Base-by-base conservation (phyloP, 2,888 invertebrate species). In the Ophioninae sp. region DNA sequence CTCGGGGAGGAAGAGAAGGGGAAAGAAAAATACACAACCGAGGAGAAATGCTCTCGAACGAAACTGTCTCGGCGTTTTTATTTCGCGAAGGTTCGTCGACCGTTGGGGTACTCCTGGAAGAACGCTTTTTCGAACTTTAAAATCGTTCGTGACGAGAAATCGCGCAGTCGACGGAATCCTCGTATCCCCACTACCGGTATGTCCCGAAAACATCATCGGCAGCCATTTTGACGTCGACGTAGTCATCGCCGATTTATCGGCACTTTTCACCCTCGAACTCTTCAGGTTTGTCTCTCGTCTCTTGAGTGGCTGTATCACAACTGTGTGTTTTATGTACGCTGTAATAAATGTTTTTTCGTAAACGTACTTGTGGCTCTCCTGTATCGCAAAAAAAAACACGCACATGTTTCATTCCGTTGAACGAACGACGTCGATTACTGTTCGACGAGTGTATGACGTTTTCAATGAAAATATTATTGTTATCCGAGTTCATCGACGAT, bases 1-100 rank as follows among this genome's bases (percentile, higher is more conserved):
- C n/a, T n/a, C 23, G 22, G 8, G 51, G 17, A 51, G 23, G 23
- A 6, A 68, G 68, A 68, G 51, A 23, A 17, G 17, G 51, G 51
- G 51, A 17, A 0, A 17, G 51, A 17, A 6, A 17, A 13, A 51
- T 51, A 51, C 17, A 51, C 68, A 51, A 51, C 17, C 51, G 23
- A 17, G 23, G 23, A 68, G 68, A 23, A 68, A 17, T 68, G 68
- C 68, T 68, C 68, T 44, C 51, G 51, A 23, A 68, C 68, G 68
- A 23, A 44, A n/a, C 41, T 51, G 23, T 23, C 44, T 30, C 51
- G 51, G 23, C 68, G 23, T 51, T 30, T 8, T 30, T 30, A 51
- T 51, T n/a, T 23, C 51, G 68, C n/a, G 68, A 17, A n/a, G 23
- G 44, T 68, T 68, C 51, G 9, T 17, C 44, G 17, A 44, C 44